Evolutionary conservation across 2,888 invertebrate species (phyloP).

Genomic region (Amblyteles armatorius): DNA sequence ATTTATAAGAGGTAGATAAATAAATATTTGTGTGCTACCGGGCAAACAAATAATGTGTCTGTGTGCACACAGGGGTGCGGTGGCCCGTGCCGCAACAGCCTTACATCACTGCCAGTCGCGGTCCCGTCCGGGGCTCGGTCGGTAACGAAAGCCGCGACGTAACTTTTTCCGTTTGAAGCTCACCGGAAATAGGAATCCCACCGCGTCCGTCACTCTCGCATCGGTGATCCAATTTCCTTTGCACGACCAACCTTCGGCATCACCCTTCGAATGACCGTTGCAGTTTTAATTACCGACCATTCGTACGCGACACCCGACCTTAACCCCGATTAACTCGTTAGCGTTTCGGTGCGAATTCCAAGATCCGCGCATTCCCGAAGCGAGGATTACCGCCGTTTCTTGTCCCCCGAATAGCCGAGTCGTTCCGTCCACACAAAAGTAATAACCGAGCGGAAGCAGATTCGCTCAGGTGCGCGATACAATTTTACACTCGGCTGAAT

Average conservation of each 20-base stretch:
- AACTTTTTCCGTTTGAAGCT: neutral
- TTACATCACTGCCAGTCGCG: neutral
- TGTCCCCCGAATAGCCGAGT: slow-evolving; percentile 1
- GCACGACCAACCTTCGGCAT: neutral
- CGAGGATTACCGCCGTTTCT: neutral
- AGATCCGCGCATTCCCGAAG: neutral
- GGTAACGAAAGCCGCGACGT: neutral
- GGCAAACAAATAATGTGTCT: neutral
- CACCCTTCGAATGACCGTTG: neutral
- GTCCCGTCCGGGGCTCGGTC: neutral
- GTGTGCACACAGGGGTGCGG: neutral
- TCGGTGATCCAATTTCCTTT: neutral
- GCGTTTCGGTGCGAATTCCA: neutral
- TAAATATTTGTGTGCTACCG: neutral
- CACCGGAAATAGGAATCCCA: neutral
- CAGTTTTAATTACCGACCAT: neutral
- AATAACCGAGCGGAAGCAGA: slow-evolving; percentile 34
- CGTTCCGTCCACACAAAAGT: slow-evolving; percentile 33
- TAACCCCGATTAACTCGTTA: neutral
- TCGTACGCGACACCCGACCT: neutral
- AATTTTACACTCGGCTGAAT: slow-evolving; percentile 19
- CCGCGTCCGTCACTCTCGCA: neutral
- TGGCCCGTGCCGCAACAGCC: neutral
- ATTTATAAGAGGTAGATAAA: neutral
- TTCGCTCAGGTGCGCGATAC: slow-evolving; percentile 17